These are phyloP conservation scores for Euzetes globulus DNA, from an alignment of 2,888 invertebrate genomes.

Conservation along the genomic window DNA sequence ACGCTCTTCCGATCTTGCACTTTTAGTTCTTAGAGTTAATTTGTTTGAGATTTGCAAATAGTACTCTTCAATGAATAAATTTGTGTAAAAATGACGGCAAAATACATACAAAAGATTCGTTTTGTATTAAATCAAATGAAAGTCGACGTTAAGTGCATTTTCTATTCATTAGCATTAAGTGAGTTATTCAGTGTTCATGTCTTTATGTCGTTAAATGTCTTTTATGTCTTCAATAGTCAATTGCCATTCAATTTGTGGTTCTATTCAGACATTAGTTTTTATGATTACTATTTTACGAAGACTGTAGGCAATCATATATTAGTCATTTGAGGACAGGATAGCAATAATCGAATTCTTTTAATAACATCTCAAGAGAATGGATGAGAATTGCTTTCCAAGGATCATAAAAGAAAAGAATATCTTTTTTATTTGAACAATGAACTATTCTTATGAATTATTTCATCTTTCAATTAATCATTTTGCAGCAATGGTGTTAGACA, in stretches of 20 bases:
- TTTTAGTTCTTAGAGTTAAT: no score
- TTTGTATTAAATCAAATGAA: neutral
- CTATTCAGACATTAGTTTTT: neutral
- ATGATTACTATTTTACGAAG: neutral
- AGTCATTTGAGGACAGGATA: neutral
- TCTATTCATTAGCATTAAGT: constrained; percentile 3
- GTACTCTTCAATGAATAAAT: neutral
- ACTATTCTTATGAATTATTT: no score
- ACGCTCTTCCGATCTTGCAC: no score
- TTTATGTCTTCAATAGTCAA: neutral
- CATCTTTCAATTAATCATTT: no score
- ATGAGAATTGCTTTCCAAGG: neutral
- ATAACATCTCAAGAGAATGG: neutral
- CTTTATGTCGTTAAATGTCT: no score
- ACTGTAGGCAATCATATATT: neutral
- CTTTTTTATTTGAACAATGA: no score
- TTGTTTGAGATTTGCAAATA: no score
- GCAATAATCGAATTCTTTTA: neutral
- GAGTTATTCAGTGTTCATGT: neutral
- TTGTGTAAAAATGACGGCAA: neutral
- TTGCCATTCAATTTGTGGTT: neutral
- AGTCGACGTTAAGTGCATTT: neutral
- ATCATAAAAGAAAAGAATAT: neutral
- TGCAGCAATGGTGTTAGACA: no score
- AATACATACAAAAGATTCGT: neutral